Evolutionary conservation across 2,113 vertebrate species (phyloP).

Genomic region (Falcunculus frontatus): DNA sequence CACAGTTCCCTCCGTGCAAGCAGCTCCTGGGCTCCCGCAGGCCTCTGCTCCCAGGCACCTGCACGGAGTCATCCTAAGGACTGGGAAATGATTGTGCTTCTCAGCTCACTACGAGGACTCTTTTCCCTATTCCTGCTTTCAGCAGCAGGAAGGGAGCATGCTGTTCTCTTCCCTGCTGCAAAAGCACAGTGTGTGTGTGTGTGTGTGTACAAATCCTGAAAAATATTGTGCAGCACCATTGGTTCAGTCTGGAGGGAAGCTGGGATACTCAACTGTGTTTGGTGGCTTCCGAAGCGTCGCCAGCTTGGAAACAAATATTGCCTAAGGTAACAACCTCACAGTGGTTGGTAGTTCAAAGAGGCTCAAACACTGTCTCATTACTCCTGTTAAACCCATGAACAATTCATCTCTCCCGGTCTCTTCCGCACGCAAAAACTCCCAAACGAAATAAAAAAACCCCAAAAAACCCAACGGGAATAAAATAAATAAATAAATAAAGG

Average conservation of each 20-base stretch:
- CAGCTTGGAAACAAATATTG: slow-evolving; percentile 6
- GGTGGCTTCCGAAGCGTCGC: not conserved
- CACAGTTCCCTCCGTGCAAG: not conserved
- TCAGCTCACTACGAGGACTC: not conserved
- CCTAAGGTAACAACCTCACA: slow-evolving; percentile 17
- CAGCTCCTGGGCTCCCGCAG: not conserved
- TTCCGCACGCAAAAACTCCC: accelerated
- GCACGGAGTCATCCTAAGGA: not conserved
- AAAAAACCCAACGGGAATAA: not conserved
- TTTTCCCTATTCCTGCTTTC: not conserved
- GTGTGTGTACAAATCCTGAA: not conserved
- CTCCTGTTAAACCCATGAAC: not conserved
- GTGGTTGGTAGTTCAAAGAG: not conserved
- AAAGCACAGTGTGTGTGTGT: not conserved
- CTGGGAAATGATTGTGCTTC: slow-evolving; percentile 29
- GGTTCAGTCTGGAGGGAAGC: not conserved
- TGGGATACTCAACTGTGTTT: not conserved
- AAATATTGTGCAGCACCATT: not conserved
- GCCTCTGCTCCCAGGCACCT: not conserved
- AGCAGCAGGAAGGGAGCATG: not conserved
- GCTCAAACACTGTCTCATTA: not conserved
- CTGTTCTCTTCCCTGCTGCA: not conserved
- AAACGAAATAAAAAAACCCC: not conserved
- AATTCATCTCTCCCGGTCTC: not conserved
- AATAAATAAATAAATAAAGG: slow-evolving; percentile 75